phyloP scores from a whole-genome alignment of 2,113 vertebrate species.

The Callospermophilus lateralis region DNA sequence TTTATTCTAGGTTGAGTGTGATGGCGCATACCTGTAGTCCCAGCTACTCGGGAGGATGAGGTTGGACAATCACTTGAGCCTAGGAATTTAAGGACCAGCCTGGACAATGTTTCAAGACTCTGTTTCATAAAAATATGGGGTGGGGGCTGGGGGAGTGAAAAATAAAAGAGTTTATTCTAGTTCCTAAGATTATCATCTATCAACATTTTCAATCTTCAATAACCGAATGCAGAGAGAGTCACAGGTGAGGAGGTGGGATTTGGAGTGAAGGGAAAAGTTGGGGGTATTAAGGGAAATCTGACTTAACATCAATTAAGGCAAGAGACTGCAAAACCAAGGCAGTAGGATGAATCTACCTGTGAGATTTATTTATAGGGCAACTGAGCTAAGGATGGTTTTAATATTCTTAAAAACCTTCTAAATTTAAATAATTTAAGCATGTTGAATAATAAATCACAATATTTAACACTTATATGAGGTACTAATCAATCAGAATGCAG shows the following conservation, averaged over 20 bases:
- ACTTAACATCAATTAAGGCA: too few species aligned
- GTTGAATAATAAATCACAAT: background rate
- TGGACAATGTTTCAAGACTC: too few species aligned
- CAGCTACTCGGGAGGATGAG: background rate
- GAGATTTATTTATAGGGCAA: background rate
- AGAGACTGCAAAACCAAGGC: background rate
- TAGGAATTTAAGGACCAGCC: background rate
- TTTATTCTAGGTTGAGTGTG: background rate
- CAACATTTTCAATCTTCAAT: background rate
- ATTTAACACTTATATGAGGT: background rate
- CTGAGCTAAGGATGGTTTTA: background rate
- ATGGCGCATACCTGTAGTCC: background rate
- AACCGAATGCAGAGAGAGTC: background rate
- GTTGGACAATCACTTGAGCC: background rate
- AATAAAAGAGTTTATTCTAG: background rate
- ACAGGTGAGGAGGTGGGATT: background rate
- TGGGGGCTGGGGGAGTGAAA: too few species aligned
- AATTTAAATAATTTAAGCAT: background rate
- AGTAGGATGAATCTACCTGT: background rate
- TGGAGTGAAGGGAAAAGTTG: background rate
- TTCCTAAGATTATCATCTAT: background rate
- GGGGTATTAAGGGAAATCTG: too few species aligned
- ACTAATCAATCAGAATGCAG: too few species aligned
- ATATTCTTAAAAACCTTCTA: background rate
- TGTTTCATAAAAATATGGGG: too few species aligned